phyloP scores from a whole-genome alignment of 2,888 invertebrate genomes.

The Ornithoptera priamus region DNA sequence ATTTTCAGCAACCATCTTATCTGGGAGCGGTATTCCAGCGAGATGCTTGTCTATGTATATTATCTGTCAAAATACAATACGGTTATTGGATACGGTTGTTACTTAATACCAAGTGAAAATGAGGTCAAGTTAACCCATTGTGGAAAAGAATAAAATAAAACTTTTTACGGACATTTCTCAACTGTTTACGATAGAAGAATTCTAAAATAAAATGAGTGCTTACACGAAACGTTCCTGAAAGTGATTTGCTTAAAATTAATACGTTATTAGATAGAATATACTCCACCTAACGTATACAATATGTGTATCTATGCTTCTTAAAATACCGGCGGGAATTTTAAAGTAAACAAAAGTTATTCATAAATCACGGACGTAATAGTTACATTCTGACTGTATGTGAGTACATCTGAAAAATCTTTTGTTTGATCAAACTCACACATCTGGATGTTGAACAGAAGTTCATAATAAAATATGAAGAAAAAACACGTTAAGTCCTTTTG shows the following conservation, averaged over 20 bases:
- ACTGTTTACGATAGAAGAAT: neutral
- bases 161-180: neutral
- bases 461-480: constrained; percentile 79
- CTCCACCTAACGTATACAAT: constrained; percentile 32
- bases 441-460: constrained; percentile 79
- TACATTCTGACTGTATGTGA: constrained; percentile 62
- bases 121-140: too few relatives aligned
- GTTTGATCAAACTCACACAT: constrained; percentile 77
- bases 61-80: too few relatives aligned
- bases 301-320: constrained; percentile 37
- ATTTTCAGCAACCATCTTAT: too few relatives aligned
- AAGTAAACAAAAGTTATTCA: constrained; percentile 65
- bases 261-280: constrained; percentile 29
- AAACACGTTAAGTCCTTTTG: constrained; percentile 79
- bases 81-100: too few relatives aligned
- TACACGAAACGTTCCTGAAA: neutral
- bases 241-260: constrained; percentile 24
- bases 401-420: constrained; percentile 75
- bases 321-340: constrained; percentile 60
- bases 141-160: neutral
- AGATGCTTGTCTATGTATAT: too few relatives aligned
- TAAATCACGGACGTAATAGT: constrained; percentile 72
- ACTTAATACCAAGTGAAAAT: too few relatives aligned
- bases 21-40: too few relatives aligned
- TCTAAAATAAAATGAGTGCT: neutral